Conservation (phyloP, 2,797 vertebrate genomes). For the Chelon labrosus region DNA sequence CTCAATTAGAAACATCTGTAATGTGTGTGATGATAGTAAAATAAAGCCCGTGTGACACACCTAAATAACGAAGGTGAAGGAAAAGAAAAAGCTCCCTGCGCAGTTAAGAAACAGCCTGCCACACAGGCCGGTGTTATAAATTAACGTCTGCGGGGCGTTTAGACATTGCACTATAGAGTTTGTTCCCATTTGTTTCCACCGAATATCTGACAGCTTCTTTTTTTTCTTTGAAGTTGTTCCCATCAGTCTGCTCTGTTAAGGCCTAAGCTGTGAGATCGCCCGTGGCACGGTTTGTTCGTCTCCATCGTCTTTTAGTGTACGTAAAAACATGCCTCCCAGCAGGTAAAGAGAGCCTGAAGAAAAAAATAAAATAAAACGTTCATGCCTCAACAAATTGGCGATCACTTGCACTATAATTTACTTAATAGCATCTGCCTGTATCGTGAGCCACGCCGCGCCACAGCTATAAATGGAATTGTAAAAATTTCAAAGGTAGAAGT, state of each 20-base stretch:
- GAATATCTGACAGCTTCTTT: constrained; percentile 25
- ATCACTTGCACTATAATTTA: not conserved
- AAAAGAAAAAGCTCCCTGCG: not conserved
- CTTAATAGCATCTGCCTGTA: constrained; percentile 5
- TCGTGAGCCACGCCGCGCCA: constrained; percentile 5
- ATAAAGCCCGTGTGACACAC: constrained; percentile 8
- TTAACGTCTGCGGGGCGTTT: constrained; percentile 29
- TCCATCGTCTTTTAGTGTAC: constrained; percentile 19
- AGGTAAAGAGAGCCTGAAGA: constrained; percentile 1
- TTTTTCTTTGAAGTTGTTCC: constrained; percentile 5
- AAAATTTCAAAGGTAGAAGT: constrained; percentile 27
- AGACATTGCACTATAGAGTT: constrained; percentile 35
- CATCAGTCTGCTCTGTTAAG: constrained; percentile 47
- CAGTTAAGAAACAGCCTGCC: constrained; percentile 10
- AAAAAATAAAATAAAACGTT: constrained; percentile 2
- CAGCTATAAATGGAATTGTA: constrained; percentile 12
- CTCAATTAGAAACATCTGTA: constrained; percentile 22
- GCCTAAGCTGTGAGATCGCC: constrained; percentile 52
- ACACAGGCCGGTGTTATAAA: constrained; percentile 16
- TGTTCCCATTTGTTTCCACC: constrained; percentile 19
- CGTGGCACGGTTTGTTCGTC: constrained; percentile 15
- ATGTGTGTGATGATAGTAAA: constrained; percentile 26
- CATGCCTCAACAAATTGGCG: constrained; percentile 16
- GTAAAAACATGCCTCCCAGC: constrained; percentile 23
- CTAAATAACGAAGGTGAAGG: constrained; percentile 2